A percentile compares a stretch with the other conserved stretches of the same genome.
These are phyloP conservation scores for Geodia barretti DNA, from an alignment of 37 sponge, comb jelly and placozoan genomes.

Conservation along the genomic window DNA sequence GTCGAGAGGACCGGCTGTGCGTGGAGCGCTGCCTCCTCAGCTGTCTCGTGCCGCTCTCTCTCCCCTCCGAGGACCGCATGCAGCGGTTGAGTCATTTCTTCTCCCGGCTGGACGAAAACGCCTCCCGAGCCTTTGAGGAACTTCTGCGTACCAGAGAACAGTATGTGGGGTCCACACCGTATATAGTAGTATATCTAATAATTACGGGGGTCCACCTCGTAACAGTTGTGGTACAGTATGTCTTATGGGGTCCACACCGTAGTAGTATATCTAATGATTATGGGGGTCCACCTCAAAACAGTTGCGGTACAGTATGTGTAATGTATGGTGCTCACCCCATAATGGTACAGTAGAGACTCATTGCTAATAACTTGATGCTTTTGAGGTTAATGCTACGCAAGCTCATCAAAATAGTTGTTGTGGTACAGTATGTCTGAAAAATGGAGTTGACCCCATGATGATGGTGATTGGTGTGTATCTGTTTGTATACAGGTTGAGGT, in stretches of 20 bases:
- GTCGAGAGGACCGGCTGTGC: conserved; percentile 61
- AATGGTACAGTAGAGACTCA: no score
- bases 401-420: no score
- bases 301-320: no score
- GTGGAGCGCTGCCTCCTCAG: conserved; percentile 71
- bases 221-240: not conserved
- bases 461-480: no score
- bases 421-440: no score
- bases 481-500: not conserved
- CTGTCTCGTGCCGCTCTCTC: conserved; percentile 70
- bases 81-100: conserved; percentile 64
- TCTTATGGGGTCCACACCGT: not conserved
- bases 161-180: no score
- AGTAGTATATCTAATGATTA: no score
- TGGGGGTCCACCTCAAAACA: no score
- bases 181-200: no score
- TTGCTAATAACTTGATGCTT: no score
- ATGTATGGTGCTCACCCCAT: no score
- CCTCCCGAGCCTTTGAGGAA: conserved; percentile 30
- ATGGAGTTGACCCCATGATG: not conserved
- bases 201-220: not conserved
- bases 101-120: conserved; percentile 67
- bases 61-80: conserved; percentile 63
- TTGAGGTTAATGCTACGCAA: no score
- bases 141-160: not conserved